Evolutionary conservation across 2,113 vertebrate genomes (phyloP), one percentile per base, ranked within the genome.

Genomic region (Hymenochirus boettgeri): DNA sequence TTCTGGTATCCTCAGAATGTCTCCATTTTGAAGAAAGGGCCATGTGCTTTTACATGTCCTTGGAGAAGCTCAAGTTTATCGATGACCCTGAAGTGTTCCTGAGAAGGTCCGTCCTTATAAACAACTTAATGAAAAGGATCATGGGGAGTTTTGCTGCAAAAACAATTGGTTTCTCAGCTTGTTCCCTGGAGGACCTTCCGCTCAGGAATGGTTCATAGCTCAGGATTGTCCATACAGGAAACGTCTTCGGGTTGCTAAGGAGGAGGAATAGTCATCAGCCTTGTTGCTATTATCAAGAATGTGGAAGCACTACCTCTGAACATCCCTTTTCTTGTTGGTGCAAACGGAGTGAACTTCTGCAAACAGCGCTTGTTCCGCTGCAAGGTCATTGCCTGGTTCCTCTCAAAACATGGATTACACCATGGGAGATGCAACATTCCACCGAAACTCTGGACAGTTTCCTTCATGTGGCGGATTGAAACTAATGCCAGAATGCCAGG

Each of bases 11-110:
- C 80, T 39, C 73, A 97, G 95, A 93, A 92, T 22, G 85, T 94
- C 9, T 95, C 94, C 0, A 79, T 90, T 81, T 96, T 73, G 94
- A 98, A 81, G 96, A 98, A 70, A 89, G 94, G 2, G 92, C 93
- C 56, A 93, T 95, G 33, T 90, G 98, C 57, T 91, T 98, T 48
- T 96, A 93, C 61, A 91, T 98, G 82, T 98, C 96, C 69, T 80
- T 98, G 80, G 94, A 97, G 78, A 98, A 98, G 81, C 88, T 98
- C 59, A 91, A 94, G 59, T 95, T 95, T 75, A 97, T 98, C 0
- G 96, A 98, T 1, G 95, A 98, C 62, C 96, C 96, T 0, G 96
- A 98, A 74, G 91, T 93, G 19, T 98, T 98, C 75, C 87, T 98
- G 61, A 86, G 95, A 2, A 89, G 96, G 69, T 97, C 95, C 0